These are phyloP conservation scores for Drosophila miranda DNA, from an alignment of 1,140 invertebrate species.

Conservation along the genomic window DNA sequence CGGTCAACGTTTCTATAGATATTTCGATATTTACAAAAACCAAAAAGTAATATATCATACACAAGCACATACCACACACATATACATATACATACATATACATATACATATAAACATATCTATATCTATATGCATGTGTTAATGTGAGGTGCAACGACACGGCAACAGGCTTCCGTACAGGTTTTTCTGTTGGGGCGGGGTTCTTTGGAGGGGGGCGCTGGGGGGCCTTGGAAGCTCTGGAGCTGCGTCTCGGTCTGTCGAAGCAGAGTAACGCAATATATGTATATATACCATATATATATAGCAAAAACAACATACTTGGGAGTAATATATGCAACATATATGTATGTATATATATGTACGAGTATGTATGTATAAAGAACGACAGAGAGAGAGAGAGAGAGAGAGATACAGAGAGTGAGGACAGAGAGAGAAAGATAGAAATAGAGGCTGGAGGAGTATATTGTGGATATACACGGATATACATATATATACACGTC, in stretches of 20 bases:
- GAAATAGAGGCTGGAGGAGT: constrained; percentile 49
- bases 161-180: constrained; percentile 14
- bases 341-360: constrained; percentile 52
- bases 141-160: constrained; percentile 25
- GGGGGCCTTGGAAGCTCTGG: constrained; percentile 1
- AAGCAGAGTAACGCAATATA: constrained; percentile 54
- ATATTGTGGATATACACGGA: constrained; percentile 39
- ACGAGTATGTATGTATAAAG: constrained; percentile 40
- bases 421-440: constrained; percentile 42
- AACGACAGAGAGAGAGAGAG: constrained; percentile 54
- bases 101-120: constrained; percentile 3
- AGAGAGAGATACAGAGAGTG: constrained; percentile 24
- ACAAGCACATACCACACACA: constrained; percentile 36
- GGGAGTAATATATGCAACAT: constrained; percentile 47
- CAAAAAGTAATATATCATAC: constrained; percentile 79
- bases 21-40: constrained; percentile 78
- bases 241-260: constrained; percentile 33
- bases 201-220: background rate
- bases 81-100: constrained; percentile 17
- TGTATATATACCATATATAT: constrained; percentile 46
- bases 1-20: constrained; percentile 20
- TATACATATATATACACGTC: constrained; percentile 63
- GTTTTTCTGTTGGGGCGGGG: constrained; percentile 10
- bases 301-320: constrained; percentile 66
- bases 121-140: constrained; percentile 15